phyloP scores from a whole-genome alignment of 2,888 invertebrate genomes.

The Thumatha senex region DNA sequence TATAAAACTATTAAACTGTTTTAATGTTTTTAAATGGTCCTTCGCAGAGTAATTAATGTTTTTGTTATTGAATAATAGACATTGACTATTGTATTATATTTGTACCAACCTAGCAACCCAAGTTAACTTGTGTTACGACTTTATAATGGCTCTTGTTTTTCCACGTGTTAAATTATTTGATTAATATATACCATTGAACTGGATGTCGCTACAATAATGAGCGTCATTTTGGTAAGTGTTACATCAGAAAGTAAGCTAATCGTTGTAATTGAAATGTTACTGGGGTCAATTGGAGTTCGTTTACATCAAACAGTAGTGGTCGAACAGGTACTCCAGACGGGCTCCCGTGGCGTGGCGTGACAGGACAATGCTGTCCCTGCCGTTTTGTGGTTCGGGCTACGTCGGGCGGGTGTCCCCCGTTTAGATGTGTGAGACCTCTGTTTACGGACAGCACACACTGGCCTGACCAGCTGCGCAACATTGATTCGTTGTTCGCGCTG shows the following conservation, averaged over 20 bases:
- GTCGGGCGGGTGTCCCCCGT: conserved; percentile 35
- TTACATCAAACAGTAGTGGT: conserved; percentile 48
- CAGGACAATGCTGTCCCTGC: conserved; percentile 51
- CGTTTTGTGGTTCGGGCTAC: conserved; percentile 23
- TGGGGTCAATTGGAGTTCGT: conserved; percentile 57
- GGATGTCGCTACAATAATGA: neutral
- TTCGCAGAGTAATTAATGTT: too few relatives aligned
- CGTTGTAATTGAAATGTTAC: conserved; percentile 20
- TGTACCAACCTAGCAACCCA: neutral
- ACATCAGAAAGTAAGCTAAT: conserved; percentile 3
- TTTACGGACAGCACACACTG: conserved; percentile 56
- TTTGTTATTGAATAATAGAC: too few relatives aligned
- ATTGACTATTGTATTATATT: too few relatives aligned
- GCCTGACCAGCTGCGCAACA: conserved; percentile 68
- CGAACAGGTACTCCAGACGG: conserved; percentile 57
- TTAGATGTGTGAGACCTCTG: conserved; percentile 49
- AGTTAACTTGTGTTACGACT: neutral
- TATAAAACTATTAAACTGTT: neutral
- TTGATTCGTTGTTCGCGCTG: conserved; percentile 76
- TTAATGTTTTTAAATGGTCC: neutral
- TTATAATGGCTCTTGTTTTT: neutral
- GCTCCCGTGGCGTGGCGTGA: conserved; percentile 40
- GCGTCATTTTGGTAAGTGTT: too few relatives aligned
- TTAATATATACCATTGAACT: neutral
- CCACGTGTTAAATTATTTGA: conserved; percentile 6